A percentile compares a stretch with the other conserved stretches of the same genome.
Conservation (phyloP, 2,888 invertebrate species). For the Athetis lepigone region DNA sequence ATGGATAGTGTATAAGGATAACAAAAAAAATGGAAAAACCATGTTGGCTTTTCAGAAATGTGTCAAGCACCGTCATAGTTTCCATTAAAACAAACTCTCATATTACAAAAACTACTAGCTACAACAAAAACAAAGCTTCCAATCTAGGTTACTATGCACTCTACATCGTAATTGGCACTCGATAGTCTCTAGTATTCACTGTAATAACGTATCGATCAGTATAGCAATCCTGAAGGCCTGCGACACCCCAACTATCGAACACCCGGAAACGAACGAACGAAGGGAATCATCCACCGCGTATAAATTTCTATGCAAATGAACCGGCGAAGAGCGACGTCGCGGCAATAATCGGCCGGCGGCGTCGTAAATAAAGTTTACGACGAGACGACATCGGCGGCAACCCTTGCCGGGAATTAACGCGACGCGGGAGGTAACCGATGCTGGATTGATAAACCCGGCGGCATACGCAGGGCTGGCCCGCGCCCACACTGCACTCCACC, state of each 20-base stretch:
- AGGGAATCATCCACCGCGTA: slow-evolving; percentile 77
- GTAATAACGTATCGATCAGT: slow-evolving; percentile 54
- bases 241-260: slow-evolving; percentile 62
- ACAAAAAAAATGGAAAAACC: not conserved
- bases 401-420: slow-evolving; percentile 80
- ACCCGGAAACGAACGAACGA: slow-evolving; percentile 67
- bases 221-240: slow-evolving; percentile 46
- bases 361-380: slow-evolving; percentile 87
- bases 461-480: slow-evolving; percentile 59
- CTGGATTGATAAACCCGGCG: slow-evolving; percentile 64
- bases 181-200: slow-evolving; percentile 31
- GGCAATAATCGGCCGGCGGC: slow-evolving; percentile 81
- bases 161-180: slow-evolving; percentile 51
- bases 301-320: slow-evolving; percentile 88
- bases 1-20: not conserved
- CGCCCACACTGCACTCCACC: slow-evolving; percentile 28
- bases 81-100: slow-evolving; percentile 7
- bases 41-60: not conserved
- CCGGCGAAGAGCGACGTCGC: slow-evolving; percentile 78
- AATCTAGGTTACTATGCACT: slow-evolving; percentile 52
- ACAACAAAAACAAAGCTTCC: slow-evolving; percentile 22
- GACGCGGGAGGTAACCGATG: slow-evolving; percentile 77
- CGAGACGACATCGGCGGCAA: slow-evolving; percentile 77
- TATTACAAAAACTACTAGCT: slow-evolving; percentile 16
- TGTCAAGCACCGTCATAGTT: slow-evolving; percentile 15